Conservation (phyloP, 2,113 vertebrate genomes). For the Barnardius zonarius region DNA sequence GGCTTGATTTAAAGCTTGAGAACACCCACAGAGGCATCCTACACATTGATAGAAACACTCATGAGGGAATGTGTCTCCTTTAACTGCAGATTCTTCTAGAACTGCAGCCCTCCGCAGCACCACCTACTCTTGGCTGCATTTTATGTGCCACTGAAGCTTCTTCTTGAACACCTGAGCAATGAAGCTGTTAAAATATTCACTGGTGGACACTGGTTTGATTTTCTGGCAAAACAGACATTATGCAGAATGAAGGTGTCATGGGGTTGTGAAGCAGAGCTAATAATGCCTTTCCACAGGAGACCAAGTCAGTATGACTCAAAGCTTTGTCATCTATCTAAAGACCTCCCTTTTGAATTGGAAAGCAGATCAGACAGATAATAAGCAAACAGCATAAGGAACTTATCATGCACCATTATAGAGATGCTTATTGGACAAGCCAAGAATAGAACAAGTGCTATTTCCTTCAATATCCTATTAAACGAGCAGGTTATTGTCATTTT, state of each 20-base stretch:
- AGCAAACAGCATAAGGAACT: constrained; percentile 40
- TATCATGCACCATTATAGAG: not conserved
- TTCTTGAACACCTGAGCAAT: not conserved
- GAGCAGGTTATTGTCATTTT: constrained; percentile 12
- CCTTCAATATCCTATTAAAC: constrained; percentile 52
- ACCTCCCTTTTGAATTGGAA: constrained; percentile 36
- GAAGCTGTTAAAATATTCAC: not conserved
- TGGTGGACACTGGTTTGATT: not conserved
- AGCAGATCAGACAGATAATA: constrained; percentile 47
- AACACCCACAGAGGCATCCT: not conserved
- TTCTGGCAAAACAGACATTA: not conserved
- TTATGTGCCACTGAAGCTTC: not conserved
- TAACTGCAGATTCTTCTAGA: constrained; percentile 12
- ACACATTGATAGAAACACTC: not conserved
- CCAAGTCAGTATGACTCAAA: constrained; percentile 44
- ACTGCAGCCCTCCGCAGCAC: not conserved
- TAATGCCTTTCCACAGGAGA: constrained; percentile 50
- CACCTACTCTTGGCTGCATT: not conserved
- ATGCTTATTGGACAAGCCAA: constrained; percentile 60
- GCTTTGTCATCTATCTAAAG: constrained; percentile 38
- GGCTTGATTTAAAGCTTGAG: not conserved
- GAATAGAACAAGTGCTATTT: constrained; percentile 63
- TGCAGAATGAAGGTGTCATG: not conserved
- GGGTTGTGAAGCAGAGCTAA: constrained; percentile 27
- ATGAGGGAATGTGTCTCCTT: not conserved